phyloP scores from a whole-genome alignment of 2,113 vertebrate genomes.

The Otocyon megalotis region DNA sequence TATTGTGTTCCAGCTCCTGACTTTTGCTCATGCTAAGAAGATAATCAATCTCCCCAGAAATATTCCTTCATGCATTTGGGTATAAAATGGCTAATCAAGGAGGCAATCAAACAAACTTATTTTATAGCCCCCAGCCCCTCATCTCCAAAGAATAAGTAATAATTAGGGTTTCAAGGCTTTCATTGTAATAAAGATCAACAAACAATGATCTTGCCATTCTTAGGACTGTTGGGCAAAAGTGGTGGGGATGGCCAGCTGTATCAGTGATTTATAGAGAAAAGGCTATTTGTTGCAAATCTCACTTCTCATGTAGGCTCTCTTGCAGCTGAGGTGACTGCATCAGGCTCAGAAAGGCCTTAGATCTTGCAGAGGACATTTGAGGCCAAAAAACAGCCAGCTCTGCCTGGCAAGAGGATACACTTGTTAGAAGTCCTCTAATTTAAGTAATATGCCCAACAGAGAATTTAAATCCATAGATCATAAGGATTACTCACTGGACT shows the following conservation, averaged over 20 bases:
- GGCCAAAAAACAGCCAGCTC: slow-evolving; percentile 58
- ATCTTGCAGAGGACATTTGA: slow-evolving; percentile 42
- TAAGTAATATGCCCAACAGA: neutral
- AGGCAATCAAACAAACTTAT: slow-evolving; percentile 68
- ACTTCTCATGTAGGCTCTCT: slow-evolving; percentile 18
- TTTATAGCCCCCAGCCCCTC: slow-evolving; percentile 53
- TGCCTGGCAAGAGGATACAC: slow-evolving; percentile 37
- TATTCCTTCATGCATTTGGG: slow-evolving; percentile 19
- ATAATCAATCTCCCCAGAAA: neutral
- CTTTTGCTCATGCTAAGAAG: neutral
- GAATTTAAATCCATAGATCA: neutral
- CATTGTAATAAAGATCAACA: slow-evolving; percentile 52
- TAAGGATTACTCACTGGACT: neutral
- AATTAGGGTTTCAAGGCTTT: slow-evolving; percentile 55
- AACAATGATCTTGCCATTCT: slow-evolving; percentile 56
- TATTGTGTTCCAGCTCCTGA: neutral
- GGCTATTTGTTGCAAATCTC: neutral
- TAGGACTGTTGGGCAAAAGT: slow-evolving; percentile 50
- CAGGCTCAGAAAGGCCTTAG: neutral
- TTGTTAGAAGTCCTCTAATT: slow-evolving; percentile 40
- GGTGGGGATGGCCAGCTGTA: neutral
- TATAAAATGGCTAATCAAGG: slow-evolving; percentile 69
- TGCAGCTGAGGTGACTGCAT: neutral
- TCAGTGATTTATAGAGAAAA: slow-evolving; percentile 29
- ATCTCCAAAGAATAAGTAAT: slow-evolving; percentile 61